Conservation (phyloP, 1,140 invertebrate species). For the Drosophila sp. region DNA sequence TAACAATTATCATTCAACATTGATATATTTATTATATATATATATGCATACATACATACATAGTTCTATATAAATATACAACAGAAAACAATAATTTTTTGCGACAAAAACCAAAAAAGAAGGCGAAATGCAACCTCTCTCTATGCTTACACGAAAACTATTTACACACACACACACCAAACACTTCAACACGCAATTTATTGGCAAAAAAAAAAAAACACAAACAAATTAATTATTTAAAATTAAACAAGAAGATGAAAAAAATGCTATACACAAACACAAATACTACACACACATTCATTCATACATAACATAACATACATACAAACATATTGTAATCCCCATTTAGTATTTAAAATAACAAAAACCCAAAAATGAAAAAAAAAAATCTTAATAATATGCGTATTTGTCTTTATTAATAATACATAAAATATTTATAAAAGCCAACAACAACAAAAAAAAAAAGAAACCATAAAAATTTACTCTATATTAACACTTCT, state of each 20-base stretch:
- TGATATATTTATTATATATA: conserved; percentile 10
- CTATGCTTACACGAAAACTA: conserved; percentile 20
- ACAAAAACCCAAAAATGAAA: conserved; percentile 50
- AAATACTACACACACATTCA: conserved; percentile 10
- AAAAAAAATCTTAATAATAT: conserved; percentile 49
- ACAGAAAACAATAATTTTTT: conserved; percentile 20
- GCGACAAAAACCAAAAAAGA: conserved; percentile 2
- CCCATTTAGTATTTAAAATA: conserved; percentile 57
- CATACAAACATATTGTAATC: conserved; percentile 50
- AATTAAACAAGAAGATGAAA: neutral
- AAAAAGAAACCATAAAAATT: conserved; percentile 61
- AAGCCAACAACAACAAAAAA: conserved; percentile 46
- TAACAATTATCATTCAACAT: conserved; percentile 42
- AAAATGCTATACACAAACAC: conserved; percentile 27
- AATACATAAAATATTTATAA: conserved; percentile 51
- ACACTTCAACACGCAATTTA: conserved; percentile 9
- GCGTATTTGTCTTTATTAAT: conserved; percentile 78
- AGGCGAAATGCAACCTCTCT: conserved; percentile 5
- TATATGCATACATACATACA: conserved; percentile 17
- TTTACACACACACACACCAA: conserved; percentile 5
- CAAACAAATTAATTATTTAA: conserved; percentile 16
- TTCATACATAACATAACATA: conserved; percentile 32
- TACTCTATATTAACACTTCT: conserved; percentile 73
- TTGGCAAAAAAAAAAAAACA: conserved; percentile 39
- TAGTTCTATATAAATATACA: conserved; percentile 15